Percentiles rank a stretch among this genome's conserved stretches.
phyloP scores from a whole-genome alignment of 2,888 invertebrate species.

The Agonum fuliginosum region DNA sequence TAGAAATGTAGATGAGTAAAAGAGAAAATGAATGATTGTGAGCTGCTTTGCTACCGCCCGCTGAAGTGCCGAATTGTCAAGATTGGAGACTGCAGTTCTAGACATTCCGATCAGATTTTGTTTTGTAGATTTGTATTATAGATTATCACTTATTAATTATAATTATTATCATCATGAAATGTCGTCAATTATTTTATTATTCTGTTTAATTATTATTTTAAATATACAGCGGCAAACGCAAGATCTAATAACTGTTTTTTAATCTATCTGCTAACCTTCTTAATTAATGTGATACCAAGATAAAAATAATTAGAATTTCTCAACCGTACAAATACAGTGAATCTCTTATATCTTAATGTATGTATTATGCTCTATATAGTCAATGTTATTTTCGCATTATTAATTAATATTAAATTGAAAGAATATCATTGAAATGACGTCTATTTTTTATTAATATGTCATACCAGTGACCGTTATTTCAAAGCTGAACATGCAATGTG shows the following conservation, averaged over 20 bases:
- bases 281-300: slow-evolving; percentile 22
- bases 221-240: slow-evolving; percentile 44
- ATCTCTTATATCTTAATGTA: slow-evolving; percentile 4
- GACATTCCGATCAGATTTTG: slow-evolving; percentile 48
- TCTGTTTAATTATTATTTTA: slow-evolving; percentile 49
- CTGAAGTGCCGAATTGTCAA: slow-evolving; percentile 43
- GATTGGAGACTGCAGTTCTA: slow-evolving; percentile 43
- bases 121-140: slow-evolving; percentile 54
- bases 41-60: slow-evolving; percentile 18
- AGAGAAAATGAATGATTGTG: neutral
- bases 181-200: slow-evolving; percentile 35
- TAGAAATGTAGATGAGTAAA: neutral
- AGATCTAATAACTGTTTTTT: slow-evolving; percentile 36
- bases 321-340: neutral
- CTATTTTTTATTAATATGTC: neutral
- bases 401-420: slow-evolving; percentile 15
- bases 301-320: slow-evolving; percentile 15
- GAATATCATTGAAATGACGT: slow-evolving; percentile 11
- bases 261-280: slow-evolving; percentile 14
- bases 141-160: slow-evolving; percentile 40
- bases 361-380: slow-evolving; percentile 13
- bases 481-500: neutral
- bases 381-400: slow-evolving; percentile 27
- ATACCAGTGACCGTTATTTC: neutral
- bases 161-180: slow-evolving; percentile 22